phyloP scores from a whole-genome alignment of 2,113 vertebrate genomes.

The Nycticebus coucang region DNA sequence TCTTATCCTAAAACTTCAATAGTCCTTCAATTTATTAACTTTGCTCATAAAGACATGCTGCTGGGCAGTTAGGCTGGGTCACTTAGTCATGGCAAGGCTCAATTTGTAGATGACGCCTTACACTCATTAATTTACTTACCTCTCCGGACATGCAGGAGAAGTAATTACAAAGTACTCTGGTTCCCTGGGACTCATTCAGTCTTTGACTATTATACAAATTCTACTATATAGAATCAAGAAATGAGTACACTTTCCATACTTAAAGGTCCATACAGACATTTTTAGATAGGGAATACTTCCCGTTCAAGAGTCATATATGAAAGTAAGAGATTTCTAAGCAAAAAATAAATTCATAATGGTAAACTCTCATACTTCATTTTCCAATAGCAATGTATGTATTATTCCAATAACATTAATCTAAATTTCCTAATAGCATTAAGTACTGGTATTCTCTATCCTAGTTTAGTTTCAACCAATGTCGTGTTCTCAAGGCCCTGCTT shows the following conservation, averaged over 20 bases:
- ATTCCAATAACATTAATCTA: slow-evolving; percentile 22
- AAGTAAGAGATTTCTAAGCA: neutral
- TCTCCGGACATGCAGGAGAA: neutral
- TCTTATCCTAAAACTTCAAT: neutral
- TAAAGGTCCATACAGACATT: neutral
- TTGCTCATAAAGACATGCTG: neutral
- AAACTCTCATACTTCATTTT: slow-evolving; percentile 2
- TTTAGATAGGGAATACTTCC: neutral
- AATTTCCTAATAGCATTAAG: neutral
- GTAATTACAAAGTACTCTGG: neutral
- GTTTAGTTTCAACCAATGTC: neutral
- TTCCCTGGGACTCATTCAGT: neutral
- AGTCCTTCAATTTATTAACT: neutral
- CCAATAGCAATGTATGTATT: neutral
- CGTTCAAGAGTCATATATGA: slow-evolving; percentile 19
- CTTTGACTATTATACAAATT: slow-evolving; percentile 34
- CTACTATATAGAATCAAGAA: slow-evolving; percentile 16
- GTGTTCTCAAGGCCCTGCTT: neutral
- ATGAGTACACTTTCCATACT: neutral
- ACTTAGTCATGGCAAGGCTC: neutral
- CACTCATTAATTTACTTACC: slow-evolving; percentile 17
- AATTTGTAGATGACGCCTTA: neutral
- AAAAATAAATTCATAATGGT: neutral
- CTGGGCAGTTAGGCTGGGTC: neutral
- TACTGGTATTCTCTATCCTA: neutral